Evolutionary conservation across 2,113 vertebrate species (phyloP).

Genomic region (Pituophis catenifer): DNA sequence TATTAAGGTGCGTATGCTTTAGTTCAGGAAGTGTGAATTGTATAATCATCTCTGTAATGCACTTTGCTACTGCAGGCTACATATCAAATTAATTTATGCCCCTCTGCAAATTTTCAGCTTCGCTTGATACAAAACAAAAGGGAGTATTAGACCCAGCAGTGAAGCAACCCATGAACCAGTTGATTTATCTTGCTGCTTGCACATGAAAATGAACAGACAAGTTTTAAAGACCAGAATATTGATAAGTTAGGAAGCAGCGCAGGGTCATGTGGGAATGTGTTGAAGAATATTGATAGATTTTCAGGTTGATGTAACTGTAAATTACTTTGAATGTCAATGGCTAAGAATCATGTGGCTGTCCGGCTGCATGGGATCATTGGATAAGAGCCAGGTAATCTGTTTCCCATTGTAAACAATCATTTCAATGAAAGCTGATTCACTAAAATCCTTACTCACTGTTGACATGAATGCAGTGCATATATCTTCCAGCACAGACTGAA

Average conservation of each 20-base stretch:
- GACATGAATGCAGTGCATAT: not conserved
- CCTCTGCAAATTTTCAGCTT: conserved; percentile 7
- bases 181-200: not conserved
- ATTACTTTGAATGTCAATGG: not conserved
- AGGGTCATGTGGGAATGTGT: not conserved
- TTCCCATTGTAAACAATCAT: not conserved
- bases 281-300: not conserved
- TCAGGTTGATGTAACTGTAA: not conserved
- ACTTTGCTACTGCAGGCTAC: conserved; percentile 23
- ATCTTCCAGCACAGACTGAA: not conserved
- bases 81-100: conserved; percentile 31
- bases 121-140: not conserved
- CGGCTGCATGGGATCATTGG: fast-evolving
- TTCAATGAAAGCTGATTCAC: fast-evolving
- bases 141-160: not conserved
- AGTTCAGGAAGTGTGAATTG: conserved; percentile 20
- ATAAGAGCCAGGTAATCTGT: not conserved
- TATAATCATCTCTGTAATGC: conserved; percentile 43
- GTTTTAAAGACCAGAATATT: not conserved
- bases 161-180: not conserved
- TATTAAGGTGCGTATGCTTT: conserved; percentile 30
- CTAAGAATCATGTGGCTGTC: not conserved
- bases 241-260: not conserved
- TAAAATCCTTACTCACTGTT: not conserved
- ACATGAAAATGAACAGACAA: fast-evolving